phyloP scores from a whole-genome alignment of 2,113 vertebrate genomes.

The Paraplagusia blochii region DNA sequence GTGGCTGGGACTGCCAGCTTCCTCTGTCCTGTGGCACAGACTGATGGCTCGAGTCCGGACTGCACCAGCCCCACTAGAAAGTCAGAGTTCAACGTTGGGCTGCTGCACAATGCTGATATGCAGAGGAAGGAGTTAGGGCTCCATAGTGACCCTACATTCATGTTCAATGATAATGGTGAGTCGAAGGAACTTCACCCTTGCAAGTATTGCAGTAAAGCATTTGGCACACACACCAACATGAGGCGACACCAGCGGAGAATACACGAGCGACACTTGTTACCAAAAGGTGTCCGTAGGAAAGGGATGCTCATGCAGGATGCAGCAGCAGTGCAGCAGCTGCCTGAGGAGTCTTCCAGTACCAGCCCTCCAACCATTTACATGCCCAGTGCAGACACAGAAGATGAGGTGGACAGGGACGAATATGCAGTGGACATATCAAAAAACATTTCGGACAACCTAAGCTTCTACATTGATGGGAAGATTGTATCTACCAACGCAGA shows the following conservation, averaged over 20 bases:
- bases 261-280: slow-evolving; percentile 92
- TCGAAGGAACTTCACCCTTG: slow-evolving; percentile 90
- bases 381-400: slow-evolving; percentile 89
- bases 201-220: slow-evolving; percentile 96
- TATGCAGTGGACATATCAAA: slow-evolving; percentile 93
- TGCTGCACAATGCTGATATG: slow-evolving; percentile 50
- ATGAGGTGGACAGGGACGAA: slow-evolving; percentile 88
- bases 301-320: slow-evolving; percentile 82
- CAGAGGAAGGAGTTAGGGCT: slow-evolving; percentile 56
- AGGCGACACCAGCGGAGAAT: slow-evolving; percentile 93
- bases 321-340: slow-evolving; percentile 42
- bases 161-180: slow-evolving; percentile 85
- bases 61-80: slow-evolving; percentile 57
- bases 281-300: slow-evolving; percentile 94
- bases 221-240: slow-evolving; percentile 98
- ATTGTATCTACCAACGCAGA: slow-evolving; percentile 85
- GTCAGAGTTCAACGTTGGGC: slow-evolving; percentile 61
- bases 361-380: slow-evolving; percentile 79
- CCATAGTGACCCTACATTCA: slow-evolving; percentile 57
- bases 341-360: slow-evolving; percentile 65
- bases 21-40: slow-evolving; percentile 47
- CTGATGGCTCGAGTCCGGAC: slow-evolving; percentile 63
- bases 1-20: slow-evolving; percentile 61
- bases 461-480: slow-evolving; percentile 96
- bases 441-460: slow-evolving; percentile 97